Evolutionary conservation across 2,888 invertebrate genomes (phyloP).

Genomic region (Mesorhabditis spiculigera): DNA sequence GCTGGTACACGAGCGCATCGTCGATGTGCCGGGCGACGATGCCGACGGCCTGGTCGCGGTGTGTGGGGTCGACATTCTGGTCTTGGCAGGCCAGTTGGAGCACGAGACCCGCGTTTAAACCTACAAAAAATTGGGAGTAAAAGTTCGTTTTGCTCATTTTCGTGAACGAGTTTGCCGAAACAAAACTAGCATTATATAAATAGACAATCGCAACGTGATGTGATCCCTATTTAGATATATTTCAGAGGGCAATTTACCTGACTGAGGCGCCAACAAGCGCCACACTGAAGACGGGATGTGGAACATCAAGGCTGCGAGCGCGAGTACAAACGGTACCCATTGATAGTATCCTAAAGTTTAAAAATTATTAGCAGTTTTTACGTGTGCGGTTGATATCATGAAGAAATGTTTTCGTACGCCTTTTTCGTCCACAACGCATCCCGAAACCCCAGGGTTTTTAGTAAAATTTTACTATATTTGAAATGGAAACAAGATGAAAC

Average conservation of each 20-base stretch:
- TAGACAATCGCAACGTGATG: neutral
- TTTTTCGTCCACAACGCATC: too few species aligned
- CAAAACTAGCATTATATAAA: conserved; percentile 6
- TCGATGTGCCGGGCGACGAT: conserved; percentile 63
- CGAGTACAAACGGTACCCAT: conserved; percentile 56
- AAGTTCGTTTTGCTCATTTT: neutral
- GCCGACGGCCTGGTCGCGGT: conserved; percentile 62
- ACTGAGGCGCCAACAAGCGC: conserved; percentile 56
- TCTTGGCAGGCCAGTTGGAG: conserved; percentile 58
- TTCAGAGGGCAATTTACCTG: conserved; percentile 31
- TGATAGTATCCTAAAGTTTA: conserved; percentile 23
- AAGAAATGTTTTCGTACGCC: too few species aligned
- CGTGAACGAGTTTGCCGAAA: neutral
- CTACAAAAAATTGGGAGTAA: conserved; percentile 34
- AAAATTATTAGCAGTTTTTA: neutral
- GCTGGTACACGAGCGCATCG: conserved; percentile 60
- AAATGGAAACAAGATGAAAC: too few species aligned
- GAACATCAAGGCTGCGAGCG: conserved; percentile 56
- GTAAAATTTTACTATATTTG: too few species aligned
- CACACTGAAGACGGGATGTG: conserved; percentile 58
- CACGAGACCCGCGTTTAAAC: conserved; percentile 60
- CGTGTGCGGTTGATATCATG: too few species aligned
- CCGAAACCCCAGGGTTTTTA: too few species aligned
- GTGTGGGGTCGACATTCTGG: conserved; percentile 61
- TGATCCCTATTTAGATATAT: neutral